These are phyloP conservation scores for Sebastes hubbsi DNA, from an alignment of 2,797 vertebrate species.

Conservation along the genomic window DNA sequence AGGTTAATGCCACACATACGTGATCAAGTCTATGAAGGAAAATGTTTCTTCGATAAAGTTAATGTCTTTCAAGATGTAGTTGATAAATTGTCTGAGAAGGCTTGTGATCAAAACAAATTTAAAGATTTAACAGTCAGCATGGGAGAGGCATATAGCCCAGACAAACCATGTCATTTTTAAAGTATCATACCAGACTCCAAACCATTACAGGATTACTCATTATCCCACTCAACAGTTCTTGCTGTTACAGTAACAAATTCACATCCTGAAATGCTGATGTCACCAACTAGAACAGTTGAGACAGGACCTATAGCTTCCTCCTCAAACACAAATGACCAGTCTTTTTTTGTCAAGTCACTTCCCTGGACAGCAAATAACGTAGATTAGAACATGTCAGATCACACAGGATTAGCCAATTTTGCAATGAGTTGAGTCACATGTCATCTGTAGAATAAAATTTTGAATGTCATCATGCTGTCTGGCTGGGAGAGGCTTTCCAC, in stretches of 20 bases:
- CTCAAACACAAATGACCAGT: conserved; percentile 3
- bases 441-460: conserved; percentile 42
- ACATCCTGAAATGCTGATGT: background rate
- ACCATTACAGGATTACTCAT: background rate
- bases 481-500: conserved; percentile 37
- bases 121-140: background rate
- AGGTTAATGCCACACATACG: conserved; percentile 9
- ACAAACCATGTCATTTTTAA: background rate
- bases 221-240: background rate
- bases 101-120: background rate
- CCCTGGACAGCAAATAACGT: conserved; percentile 1
- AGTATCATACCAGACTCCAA: background rate
- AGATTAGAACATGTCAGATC: conserved; percentile 3
- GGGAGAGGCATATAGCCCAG: background rate
- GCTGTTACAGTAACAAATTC: background rate
- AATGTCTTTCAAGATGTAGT: background rate
- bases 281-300: background rate
- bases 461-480: conserved; percentile 44
- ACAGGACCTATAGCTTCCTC: background rate
- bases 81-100: background rate
- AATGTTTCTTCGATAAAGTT: background rate
- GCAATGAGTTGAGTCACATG: conserved; percentile 59
- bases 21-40: conserved; percentile 28
- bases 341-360: conserved; percentile 17
- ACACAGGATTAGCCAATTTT: background rate